These are phyloP conservation scores for Lepus europaeus DNA, from an alignment of 2,113 vertebrate genomes.

Conservation along the genomic window DNA sequence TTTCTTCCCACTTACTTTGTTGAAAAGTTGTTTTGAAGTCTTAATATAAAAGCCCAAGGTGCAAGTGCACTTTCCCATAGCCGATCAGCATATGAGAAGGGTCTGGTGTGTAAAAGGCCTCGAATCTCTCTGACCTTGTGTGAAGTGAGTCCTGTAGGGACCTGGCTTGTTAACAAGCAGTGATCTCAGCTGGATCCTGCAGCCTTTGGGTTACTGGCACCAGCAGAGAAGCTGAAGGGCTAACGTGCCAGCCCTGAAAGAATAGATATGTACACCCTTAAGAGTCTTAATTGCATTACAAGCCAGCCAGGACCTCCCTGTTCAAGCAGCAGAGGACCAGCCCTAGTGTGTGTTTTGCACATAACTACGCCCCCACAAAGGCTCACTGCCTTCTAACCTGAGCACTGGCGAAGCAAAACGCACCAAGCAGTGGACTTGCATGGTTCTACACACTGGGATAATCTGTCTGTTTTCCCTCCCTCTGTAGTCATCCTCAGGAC, in stretches of 20 bases:
- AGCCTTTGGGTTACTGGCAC: neutral
- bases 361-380: neutral
- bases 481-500: slow-evolving; percentile 47
- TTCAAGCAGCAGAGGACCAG: neutral
- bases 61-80: slow-evolving; percentile 48
- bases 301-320: neutral
- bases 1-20: slow-evolving; percentile 68
- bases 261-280: neutral
- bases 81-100: neutral
- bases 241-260: neutral
- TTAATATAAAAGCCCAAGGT: slow-evolving; percentile 38
- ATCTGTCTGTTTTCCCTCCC: slow-evolving; percentile 57
- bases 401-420: slow-evolving; percentile 8
- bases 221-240: neutral
- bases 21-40: slow-evolving; percentile 66
- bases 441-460: slow-evolving; percentile 22
- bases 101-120: neutral
- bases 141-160: neutral
- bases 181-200: neutral
- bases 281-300: neutral
- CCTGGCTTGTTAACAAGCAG: neutral
- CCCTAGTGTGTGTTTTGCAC: neutral
- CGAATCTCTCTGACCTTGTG: neutral
- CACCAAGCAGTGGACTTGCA: neutral
- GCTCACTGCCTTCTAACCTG: neutral